Base-by-base conservation (phyloP, 2,888 invertebrate species). In the Metalampra italica region DNA sequence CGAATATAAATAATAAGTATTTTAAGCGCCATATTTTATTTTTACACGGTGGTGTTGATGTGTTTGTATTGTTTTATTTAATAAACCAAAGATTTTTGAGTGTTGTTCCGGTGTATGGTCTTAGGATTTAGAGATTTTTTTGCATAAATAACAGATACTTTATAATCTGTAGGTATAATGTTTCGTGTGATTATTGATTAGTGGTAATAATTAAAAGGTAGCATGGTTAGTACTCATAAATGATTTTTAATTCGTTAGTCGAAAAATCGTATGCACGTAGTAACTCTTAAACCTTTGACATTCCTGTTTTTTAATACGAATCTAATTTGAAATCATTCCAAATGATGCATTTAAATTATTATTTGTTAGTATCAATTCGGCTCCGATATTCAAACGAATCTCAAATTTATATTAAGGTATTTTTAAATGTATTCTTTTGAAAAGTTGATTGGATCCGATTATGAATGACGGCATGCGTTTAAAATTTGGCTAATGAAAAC, bases 81-180 rank as follows among this genome's bases (percentile, higher is more conserved):
- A 60, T 57, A 60, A 70, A 75, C 80, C 79, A 81, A 81, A 80
- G 79, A 80, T 68, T 66, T 45, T 58, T 66, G 50, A 65, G 62
- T 73, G 68, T 75, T 68, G 68, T 62, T 60, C 50, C 52, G 52
- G 48, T 37, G 38, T 22, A 15, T 43, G 37, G 49, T 9, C 45
- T 37, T n/a, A 46, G 40, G n/a, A 7, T 41, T 32, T 38, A 29
- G 36, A 39, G 22, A 2, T 3, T 22, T 12, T 39, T 9, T 12
- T 29, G 29, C 14, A n/a, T 40, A 29, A 9, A 3, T 9, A 8
- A 39, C 8, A 14, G 12, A 39, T 13, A 39, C 3, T 39, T 39
- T 39, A n/a, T 39, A 13, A 22, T 22, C 2, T 3, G 2, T 22
- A 22, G 22, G 22, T 22, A 22, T n/a, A n/a, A n/a, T n/a, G n/a